Evolutionary conservation across 1,140 invertebrate genomes (phyloP).

Genomic region (Sitobion miscanthi): DNA sequence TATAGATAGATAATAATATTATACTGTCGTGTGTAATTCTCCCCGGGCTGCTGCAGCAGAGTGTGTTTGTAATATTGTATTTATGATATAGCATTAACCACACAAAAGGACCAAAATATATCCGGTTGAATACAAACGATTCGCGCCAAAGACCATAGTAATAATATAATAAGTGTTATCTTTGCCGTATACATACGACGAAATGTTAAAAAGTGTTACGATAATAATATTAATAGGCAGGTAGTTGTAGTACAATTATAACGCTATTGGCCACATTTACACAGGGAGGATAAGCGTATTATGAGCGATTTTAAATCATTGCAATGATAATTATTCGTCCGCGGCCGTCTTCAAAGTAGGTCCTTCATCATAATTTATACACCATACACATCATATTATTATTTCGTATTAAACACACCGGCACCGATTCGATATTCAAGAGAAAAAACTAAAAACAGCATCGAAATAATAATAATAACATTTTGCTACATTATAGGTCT

Average conservation of each 20-base stretch:
- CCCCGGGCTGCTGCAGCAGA: no score
- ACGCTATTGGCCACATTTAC: neutral
- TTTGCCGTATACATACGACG: neutral
- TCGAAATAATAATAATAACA: neutral
- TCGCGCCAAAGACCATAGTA: neutral
- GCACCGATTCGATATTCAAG: neutral
- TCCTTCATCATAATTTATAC: no score
- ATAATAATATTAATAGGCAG: neutral
- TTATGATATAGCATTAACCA: neutral
- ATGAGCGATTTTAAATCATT: neutral
- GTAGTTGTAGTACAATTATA: neutral
- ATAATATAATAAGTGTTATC: neutral
- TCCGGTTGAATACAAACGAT: neutral
- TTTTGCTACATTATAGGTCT: no score
- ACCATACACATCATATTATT: no score
- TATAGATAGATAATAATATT: neutral
- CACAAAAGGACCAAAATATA: neutral
- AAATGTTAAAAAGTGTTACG: neutral
- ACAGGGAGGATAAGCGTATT: neutral
- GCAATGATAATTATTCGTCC: neutral
- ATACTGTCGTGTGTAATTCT: neutral
- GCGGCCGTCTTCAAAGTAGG: no score
- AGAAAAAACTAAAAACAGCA: neutral
- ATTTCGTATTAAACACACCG: no score
- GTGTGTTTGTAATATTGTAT: neutral